Conservation (phyloP, 1,140 invertebrate genomes). For the Linepithema humile region DNA sequence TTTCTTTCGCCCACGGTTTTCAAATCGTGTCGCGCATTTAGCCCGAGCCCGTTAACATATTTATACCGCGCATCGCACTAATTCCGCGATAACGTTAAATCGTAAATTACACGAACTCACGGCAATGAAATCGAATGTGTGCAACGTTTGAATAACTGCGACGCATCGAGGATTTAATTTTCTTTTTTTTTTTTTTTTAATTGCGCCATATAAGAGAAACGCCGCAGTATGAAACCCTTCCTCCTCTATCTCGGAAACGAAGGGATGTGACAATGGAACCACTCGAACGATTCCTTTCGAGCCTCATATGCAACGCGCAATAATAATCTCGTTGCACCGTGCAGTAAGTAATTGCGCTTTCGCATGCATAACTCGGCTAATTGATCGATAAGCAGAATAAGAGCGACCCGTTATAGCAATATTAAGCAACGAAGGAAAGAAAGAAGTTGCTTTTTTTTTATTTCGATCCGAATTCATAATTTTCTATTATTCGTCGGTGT, state of each 20-base stretch:
- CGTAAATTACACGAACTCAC: background rate
- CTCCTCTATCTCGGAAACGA: conserved; percentile 25
- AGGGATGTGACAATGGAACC: conserved; percentile 58
- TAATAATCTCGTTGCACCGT: conserved; percentile 66
- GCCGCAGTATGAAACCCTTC: conserved; percentile 35
- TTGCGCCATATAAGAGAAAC: conserved; percentile 28
- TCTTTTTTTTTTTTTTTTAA: conserved; percentile 26
- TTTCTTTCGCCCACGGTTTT: background rate
- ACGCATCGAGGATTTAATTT: conserved; percentile 8
- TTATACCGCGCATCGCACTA: background rate
- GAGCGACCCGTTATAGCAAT: background rate
- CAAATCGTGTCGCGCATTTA: conserved; percentile 4
- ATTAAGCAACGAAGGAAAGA: conserved; percentile 10
- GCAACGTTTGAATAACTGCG: too few relatives aligned
- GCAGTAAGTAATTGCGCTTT: conserved; percentile 72
- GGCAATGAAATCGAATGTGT: too few relatives aligned
- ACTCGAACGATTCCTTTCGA: conserved; percentile 56
- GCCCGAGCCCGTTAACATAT: background rate
- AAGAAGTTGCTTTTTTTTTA: background rate
- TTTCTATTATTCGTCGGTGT: background rate
- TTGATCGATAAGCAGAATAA: conserved; percentile 62
- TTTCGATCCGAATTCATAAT: background rate
- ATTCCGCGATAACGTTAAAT: background rate
- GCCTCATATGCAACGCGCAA: conserved; percentile 38
- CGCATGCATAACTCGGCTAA: conserved; percentile 64